Evolutionary conservation across 2,113 vertebrate genomes (phyloP), one percentile per base, ranked within the genome.

Genomic region (Ivindomyrus marchei): DNA sequence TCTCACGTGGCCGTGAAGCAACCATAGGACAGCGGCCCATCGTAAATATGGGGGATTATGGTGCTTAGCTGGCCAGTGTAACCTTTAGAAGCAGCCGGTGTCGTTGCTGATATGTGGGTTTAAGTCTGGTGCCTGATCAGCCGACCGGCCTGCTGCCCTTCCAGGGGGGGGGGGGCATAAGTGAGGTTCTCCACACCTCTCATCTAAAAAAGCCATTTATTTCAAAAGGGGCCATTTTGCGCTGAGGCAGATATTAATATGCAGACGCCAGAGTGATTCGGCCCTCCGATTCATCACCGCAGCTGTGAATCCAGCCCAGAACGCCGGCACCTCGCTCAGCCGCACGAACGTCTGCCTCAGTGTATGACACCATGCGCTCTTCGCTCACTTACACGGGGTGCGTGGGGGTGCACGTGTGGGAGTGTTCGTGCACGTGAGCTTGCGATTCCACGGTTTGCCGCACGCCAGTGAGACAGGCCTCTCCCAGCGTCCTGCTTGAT

Each of bases 51-150:
- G 90, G 24, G 89, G 91, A 66, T 92, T 94, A 90, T 39, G 90
- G 15, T 77, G 88, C 91, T 95, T 94, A 93, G 95, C 91, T 89
- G 7, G 58, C 31, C 56, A 93, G 88, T 92, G 90, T 92, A 92
- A 95, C 92, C 92, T 91, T 74, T 0, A 58, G 87, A 88, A 93
- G 92, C 62, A 36, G 58, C 84, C 52, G 42, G 39, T 92, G 90
- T 93, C 88, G 94, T 94, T 91, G 74, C 42, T 77, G 87, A 93
- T 89, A 88, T 31, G 45, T 90, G 92, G 89, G 91, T 93, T 56
- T 93, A 94, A 89, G 53, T 47, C 88, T 92, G 74, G 74, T 88
- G 86, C 91, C 62, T 92, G 91, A 89, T 93, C 88, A 92, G 93
- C 52, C 11, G 36, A 15, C 17, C 7, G 92, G 90, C 93, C 92